A percentile compares a stretch with the other conserved stretches of the same genome.
Evolutionary conservation across 1,140 invertebrate species (phyloP).

Genomic region (Macrobrachium rosenbergii): DNA sequence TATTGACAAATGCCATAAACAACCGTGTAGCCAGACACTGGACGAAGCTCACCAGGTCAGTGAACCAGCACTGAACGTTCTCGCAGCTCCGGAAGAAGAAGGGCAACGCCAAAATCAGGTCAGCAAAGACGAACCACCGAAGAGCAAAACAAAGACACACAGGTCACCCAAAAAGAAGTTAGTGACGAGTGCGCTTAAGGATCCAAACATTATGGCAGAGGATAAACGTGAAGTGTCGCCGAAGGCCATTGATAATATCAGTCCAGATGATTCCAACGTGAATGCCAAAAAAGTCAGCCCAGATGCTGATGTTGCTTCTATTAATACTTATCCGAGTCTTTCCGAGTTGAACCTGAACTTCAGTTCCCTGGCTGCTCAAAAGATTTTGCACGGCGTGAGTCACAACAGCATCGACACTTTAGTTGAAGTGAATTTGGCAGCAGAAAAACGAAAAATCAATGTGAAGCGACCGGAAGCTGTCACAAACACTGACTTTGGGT

Average conservation of each 20-base stretch:
- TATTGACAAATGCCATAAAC: constrained; percentile 65
- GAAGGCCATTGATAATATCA: not conserved
- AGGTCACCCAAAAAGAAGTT: constrained; percentile 37
- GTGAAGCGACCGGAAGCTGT: constrained; percentile 31
- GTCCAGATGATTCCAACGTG: constrained; percentile 8
- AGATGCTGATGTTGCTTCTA: constrained; percentile 36
- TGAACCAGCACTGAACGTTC: not conserved
- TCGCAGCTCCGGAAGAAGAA: not conserved
- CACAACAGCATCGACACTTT: constrained; percentile 68
- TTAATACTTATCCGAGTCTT: constrained; percentile 64
- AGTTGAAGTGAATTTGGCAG: constrained; percentile 67
- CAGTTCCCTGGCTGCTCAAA: constrained; percentile 67
- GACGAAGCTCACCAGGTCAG: constrained; percentile 23
- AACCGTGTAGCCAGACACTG: constrained; percentile 40
- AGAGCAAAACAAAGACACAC: not conserved
- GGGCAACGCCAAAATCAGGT: not conserved
- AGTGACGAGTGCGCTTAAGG: not conserved
- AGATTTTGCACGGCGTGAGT: constrained; percentile 67
- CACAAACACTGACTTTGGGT: constrained; percentile 65
- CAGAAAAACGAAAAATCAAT: constrained; percentile 64
- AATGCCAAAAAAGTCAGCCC: constrained; percentile 3
- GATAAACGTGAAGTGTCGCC: not conserved
- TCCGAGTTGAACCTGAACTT: constrained; percentile 66
- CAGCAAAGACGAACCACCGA: not conserved
- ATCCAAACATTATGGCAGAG: constrained; percentile 8